These are phyloP conservation scores for Cervus canadensis DNA, from an alignment of 2,113 vertebrate species.

Conservation along the genomic window DNA sequence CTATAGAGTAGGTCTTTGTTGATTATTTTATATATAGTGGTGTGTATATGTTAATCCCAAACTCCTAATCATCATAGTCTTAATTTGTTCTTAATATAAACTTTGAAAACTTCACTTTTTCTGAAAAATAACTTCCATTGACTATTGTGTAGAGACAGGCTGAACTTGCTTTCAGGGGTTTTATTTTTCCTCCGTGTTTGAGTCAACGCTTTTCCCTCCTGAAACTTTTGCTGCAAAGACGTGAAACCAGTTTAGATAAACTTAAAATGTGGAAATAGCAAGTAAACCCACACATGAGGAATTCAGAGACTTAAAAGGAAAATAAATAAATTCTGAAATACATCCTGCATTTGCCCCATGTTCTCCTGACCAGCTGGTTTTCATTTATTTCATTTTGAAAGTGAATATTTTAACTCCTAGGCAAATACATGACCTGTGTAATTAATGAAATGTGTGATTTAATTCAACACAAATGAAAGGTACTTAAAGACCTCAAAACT, in stretches of 20 bases:
- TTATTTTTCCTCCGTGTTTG: not conserved
- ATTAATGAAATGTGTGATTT: constrained; percentile 64
- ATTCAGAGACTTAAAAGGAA: constrained; percentile 50
- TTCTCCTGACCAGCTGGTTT: constrained; percentile 2
- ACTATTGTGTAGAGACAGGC: not conserved
- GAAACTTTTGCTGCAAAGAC: constrained; percentile 19
- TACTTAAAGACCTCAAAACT: not conserved
- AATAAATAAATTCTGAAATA: constrained; percentile 54
- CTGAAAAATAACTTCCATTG: not conserved
- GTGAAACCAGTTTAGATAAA: constrained; percentile 47
- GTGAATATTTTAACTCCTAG: constrained; percentile 66
- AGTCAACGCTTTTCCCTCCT: not conserved
- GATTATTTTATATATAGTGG: not conserved
- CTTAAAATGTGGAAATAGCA: constrained; percentile 45
- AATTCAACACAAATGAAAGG: constrained; percentile 60
- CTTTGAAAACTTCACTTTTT: not conserved
- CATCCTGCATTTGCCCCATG: constrained; percentile 9
- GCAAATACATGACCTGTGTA: constrained; percentile 64
- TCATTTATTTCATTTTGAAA: constrained; percentile 65
- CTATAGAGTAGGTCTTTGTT: not conserved
- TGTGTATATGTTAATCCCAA: not conserved
- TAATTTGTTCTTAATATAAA: not conserved
- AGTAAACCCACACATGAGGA: not conserved
- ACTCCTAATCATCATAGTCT: not conserved
- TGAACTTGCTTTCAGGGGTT: not conserved